Conservation (phyloP, 1,140 invertebrate species). For the Neelides sp. region DNA sequence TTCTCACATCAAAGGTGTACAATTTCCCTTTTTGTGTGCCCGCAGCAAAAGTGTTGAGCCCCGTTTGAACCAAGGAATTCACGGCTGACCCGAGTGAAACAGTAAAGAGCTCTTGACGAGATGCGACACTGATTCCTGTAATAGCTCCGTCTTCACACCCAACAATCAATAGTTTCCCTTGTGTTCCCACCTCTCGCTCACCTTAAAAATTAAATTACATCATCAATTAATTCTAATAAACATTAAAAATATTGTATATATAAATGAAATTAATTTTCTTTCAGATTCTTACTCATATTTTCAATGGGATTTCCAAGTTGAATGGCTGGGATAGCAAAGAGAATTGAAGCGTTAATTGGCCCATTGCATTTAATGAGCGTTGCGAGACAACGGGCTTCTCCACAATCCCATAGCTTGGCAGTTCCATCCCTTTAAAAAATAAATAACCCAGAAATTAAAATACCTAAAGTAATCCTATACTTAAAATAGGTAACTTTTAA, state of each 20-base stretch:
- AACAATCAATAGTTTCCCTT: slow-evolving; percentile 47
- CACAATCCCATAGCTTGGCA: slow-evolving; percentile 57
- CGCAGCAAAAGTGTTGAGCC: slow-evolving; percentile 36
- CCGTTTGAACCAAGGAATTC: slow-evolving; percentile 39
- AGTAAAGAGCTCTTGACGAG: slow-evolving; percentile 39
- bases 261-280: background rate
- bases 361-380: slow-evolving; percentile 40
- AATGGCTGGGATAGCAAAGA: slow-evolving; percentile 31
- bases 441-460: background rate
- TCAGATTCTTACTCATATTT: slow-evolving; percentile 31
- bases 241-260: background rate
- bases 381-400: slow-evolving; percentile 44
- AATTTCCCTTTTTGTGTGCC: slow-evolving; percentile 45
- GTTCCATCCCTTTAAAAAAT: slow-evolving; percentile 46
- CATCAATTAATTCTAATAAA: slow-evolving; percentile 3
- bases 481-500: too few relatives aligned
- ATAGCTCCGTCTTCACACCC: slow-evolving; percentile 51
- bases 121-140: slow-evolving; percentile 45
- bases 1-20: slow-evolving; percentile 22
- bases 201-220: slow-evolving; percentile 33
- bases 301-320: slow-evolving; percentile 34
- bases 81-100: slow-evolving; percentile 40
- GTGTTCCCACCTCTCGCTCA: slow-evolving; percentile 49
- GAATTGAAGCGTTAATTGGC: slow-evolving; percentile 40
- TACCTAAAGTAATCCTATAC: background rate